phyloP scores from a whole-genome alignment of 2,888 invertebrate genomes.

The Dryomyza anilis region DNA sequence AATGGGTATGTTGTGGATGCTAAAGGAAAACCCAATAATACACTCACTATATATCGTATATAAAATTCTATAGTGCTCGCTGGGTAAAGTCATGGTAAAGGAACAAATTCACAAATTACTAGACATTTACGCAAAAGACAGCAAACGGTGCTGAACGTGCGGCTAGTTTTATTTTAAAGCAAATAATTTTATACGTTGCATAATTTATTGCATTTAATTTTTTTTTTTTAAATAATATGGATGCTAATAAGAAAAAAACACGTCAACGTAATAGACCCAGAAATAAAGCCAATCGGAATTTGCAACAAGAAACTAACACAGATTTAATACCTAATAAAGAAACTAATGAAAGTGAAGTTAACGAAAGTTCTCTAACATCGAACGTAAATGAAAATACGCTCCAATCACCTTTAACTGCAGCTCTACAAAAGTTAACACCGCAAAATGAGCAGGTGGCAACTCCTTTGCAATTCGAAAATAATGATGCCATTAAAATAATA shows the following conservation, averaged over 20 bases:
- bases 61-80: no score
- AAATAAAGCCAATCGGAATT: conserved; percentile 50
- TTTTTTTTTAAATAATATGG: conserved; percentile 28
- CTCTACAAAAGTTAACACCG: neutral
- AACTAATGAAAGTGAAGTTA: neutral
- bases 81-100: no score
- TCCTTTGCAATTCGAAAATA: neutral
- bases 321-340: no score
- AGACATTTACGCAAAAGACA: no score
- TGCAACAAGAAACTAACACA: no score
- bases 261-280: conserved; percentile 50
- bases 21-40: no score
- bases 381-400: neutral
- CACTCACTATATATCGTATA: no score
- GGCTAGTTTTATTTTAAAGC: neutral
- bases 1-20: no score
- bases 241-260: conserved; percentile 42
- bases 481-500: conserved; percentile 39
- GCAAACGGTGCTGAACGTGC: neutral
- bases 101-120: no score
- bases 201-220: conserved; percentile 27
- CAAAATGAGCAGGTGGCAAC: neutral
- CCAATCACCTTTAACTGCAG: neutral
- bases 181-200: conserved; percentile 29
- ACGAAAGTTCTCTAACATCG: neutral